These are phyloP conservation scores for Gopherus evgoodei DNA, from an alignment of 2,113 vertebrate genomes.

Conservation along the genomic window DNA sequence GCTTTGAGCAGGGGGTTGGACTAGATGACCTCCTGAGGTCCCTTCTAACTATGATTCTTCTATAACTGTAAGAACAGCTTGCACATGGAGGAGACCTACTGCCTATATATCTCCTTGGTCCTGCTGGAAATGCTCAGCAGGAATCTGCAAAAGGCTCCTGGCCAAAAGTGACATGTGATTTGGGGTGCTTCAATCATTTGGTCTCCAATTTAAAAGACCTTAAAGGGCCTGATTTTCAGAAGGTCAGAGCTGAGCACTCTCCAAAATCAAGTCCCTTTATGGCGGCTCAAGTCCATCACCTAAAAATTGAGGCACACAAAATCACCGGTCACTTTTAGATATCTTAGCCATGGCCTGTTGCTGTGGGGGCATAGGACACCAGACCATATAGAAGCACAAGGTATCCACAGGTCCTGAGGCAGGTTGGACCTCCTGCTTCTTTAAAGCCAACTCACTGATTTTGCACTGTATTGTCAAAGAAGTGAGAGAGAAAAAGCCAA, in stretches of 20 bases:
- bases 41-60: no score
- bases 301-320: neutral
- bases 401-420: neutral
- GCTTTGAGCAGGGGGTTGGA: no score
- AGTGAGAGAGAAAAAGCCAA: neutral
- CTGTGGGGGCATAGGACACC: neutral
- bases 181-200: neutral
- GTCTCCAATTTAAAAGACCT: neutral
- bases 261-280: neutral
- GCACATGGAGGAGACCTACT: neutral
- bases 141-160: neutral
- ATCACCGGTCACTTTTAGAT: neutral
- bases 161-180: neutral
- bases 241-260: neutral
- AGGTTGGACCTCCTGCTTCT: neutral
- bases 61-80: slow-evolving; percentile 41
- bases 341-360: neutral
- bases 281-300: neutral
- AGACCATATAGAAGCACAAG: neutral
- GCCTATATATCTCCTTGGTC: neutral
- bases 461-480: neutral
- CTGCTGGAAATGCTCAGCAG: neutral
- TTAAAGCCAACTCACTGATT: neutral
- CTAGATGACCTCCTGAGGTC: no score
- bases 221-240: neutral